These are phyloP conservation scores for Gastrophysa polygoni DNA, from an alignment of 2,888 invertebrate genomes.

Conservation along the genomic window DNA sequence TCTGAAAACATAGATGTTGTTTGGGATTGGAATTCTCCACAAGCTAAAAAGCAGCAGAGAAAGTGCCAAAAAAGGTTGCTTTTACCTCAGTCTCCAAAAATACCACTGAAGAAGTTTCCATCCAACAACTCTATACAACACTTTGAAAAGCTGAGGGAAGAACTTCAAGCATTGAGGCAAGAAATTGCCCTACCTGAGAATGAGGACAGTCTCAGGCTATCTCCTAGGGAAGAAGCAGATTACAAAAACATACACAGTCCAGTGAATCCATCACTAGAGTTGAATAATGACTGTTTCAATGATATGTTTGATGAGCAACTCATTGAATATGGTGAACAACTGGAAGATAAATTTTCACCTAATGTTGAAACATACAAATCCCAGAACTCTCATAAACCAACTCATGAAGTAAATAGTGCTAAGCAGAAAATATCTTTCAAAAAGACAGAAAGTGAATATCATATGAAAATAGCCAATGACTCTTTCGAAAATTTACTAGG, in stretches of 20 bases:
- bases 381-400: neutral
- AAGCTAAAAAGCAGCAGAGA: slow-evolving; percentile 41
- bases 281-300: slow-evolving; percentile 30
- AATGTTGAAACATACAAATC: neutral
- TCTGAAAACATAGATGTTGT: slow-evolving; percentile 56
- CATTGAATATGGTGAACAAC: slow-evolving; percentile 50
- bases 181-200: slow-evolving; percentile 46
- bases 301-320: slow-evolving; percentile 52
- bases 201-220: slow-evolving; percentile 45
- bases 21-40: slow-evolving; percentile 61
- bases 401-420: slow-evolving; percentile 1
- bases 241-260: slow-evolving; percentile 36
- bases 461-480: slow-evolving; percentile 20
- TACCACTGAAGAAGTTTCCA: slow-evolving; percentile 46
- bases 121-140: slow-evolving; percentile 47
- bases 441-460: slow-evolving; percentile 12
- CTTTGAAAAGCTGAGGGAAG: slow-evolving; percentile 53
- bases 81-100: slow-evolving; percentile 48
- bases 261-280: neutral
- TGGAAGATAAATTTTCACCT: slow-evolving; percentile 43
- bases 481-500: slow-evolving; percentile 24
- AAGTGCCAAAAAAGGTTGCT: slow-evolving; percentile 33
- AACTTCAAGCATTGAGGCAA: slow-evolving; percentile 49
- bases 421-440: slow-evolving; percentile 11
- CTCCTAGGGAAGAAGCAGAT: slow-evolving; percentile 45